Evolutionary conservation across 2,113 vertebrate species (phyloP).

Genomic region (Saccopteryx bilineata): DNA sequence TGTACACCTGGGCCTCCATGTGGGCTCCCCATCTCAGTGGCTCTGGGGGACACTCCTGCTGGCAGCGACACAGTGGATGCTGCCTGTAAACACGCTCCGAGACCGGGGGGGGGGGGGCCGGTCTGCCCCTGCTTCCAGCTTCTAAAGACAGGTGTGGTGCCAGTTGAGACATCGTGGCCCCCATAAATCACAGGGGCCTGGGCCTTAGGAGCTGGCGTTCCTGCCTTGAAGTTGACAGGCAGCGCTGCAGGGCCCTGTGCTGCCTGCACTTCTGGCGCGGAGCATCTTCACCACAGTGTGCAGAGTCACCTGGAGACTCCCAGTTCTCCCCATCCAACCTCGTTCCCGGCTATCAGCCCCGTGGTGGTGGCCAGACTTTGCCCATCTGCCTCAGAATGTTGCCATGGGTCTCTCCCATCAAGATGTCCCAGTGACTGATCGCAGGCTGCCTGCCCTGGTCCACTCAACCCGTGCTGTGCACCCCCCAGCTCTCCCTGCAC

Average conservation of each 20-base stretch:
- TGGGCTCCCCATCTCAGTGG: not conserved
- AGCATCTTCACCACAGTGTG: not conserved
- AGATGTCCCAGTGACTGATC: not conserved
- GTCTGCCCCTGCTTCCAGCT: not conserved
- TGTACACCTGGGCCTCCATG: conserved; percentile 5
- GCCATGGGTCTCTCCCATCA: not conserved
- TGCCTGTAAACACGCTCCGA: not conserved
- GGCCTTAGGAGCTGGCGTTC: not conserved
- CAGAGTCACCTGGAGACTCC: not conserved
- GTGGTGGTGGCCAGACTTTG: not conserved
- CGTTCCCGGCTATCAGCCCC: not conserved
- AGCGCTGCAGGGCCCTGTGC: not conserved
- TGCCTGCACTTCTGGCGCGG: not conserved
- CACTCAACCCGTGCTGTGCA: accelerated
- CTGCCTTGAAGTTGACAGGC: not conserved
- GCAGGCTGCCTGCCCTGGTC: not conserved
- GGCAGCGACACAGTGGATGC: not conserved
- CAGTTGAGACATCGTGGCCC: not conserved
- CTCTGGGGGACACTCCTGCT: not conserved
- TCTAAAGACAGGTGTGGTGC: conserved; percentile 39
- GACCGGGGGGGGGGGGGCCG: not conserved
- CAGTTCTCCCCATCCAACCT: too few relatives aligned
- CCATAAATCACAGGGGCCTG: conserved; percentile 16
- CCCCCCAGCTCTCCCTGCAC: too few relatives aligned
- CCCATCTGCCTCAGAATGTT: not conserved